These are phyloP conservation scores for Stylophora pistillata DNA, from an alignment of 64 coral and sea anemone genomes.

Conservation along the genomic window DNA sequence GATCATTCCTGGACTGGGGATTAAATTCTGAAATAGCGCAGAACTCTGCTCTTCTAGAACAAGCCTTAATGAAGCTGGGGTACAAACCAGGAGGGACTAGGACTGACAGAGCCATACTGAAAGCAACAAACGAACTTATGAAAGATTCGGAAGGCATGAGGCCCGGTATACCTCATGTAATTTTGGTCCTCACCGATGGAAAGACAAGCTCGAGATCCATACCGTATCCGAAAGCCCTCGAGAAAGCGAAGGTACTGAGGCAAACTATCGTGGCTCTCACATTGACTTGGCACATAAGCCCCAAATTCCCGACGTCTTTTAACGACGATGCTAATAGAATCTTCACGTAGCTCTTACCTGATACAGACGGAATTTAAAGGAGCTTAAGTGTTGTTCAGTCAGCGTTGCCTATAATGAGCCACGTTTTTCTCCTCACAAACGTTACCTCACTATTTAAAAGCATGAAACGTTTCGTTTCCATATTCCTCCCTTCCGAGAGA, in stretches of 20 bases:
- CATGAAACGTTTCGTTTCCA: too few relatives aligned
- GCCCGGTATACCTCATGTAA: neutral
- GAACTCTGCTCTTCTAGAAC: neutral
- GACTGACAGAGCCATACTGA: slow-evolving; percentile 17
- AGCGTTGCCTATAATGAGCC: too few relatives aligned
- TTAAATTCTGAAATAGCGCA: neutral
- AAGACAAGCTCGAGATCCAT: slow-evolving; percentile 10
- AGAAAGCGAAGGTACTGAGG: slow-evolving; percentile 16
- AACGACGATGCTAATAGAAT: too few relatives aligned
- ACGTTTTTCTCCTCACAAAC: too few relatives aligned
- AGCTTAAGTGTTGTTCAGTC: too few relatives aligned
- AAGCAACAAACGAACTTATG: neutral
- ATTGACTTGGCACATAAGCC: too few relatives aligned
- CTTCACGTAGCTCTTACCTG: too few relatives aligned
- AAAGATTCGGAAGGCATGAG: neutral
- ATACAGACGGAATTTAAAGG: too few relatives aligned
- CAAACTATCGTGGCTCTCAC: neutral
- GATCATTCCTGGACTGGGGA: slow-evolving; percentile 4
- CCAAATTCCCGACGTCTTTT: too few relatives aligned
- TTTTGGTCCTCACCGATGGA: slow-evolving; percentile 53
- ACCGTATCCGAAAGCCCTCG: neutral
- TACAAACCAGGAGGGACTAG: slow-evolving; percentile 51
- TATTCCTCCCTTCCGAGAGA: too few relatives aligned
- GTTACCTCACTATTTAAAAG: too few relatives aligned
- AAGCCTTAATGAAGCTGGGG: neutral